phyloP scores from a whole-genome alignment of 2,888 invertebrate genomes.

The Argynnis bischoffii region DNA sequence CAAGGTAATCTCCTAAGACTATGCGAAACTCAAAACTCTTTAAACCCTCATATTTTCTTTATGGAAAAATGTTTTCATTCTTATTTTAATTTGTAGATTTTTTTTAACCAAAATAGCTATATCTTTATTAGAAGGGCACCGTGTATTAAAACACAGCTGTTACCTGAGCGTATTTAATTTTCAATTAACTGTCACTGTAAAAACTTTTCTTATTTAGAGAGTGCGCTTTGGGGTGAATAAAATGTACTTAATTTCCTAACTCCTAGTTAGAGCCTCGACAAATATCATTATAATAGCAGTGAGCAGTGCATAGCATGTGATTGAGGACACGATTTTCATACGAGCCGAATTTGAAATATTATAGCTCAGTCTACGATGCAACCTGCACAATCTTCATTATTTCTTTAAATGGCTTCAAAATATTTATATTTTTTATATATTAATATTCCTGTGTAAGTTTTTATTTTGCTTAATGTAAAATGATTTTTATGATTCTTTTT shows the following conservation, averaged over 20 bases:
- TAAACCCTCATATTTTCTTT: conserved; percentile 71
- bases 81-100: conserved; percentile 46
- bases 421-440: no score
- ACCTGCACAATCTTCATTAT: no score
- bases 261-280: neutral
- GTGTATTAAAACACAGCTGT: conserved; percentile 36
- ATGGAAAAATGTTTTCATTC: conserved; percentile 63
- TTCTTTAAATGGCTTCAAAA: no score
- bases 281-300: no score
- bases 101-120: conserved; percentile 28
- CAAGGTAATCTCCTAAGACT: conserved; percentile 74
- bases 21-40: conserved; percentile 68
- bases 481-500: no score
- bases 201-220: conserved; percentile 33
- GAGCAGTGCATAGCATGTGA: no score
- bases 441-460: no score
- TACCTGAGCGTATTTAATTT: conserved; percentile 33
- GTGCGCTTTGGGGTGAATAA: conserved; percentile 17
- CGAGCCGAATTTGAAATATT: no score
- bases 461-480: no score
- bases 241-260: conserved; percentile 20
- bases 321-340: no score
- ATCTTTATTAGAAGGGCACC: conserved; percentile 23
- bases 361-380: no score
- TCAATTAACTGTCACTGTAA: conserved; percentile 35